Evolutionary conservation across 2,888 invertebrate species (phyloP).

Genomic region (Perizoma affinitatum): DNA sequence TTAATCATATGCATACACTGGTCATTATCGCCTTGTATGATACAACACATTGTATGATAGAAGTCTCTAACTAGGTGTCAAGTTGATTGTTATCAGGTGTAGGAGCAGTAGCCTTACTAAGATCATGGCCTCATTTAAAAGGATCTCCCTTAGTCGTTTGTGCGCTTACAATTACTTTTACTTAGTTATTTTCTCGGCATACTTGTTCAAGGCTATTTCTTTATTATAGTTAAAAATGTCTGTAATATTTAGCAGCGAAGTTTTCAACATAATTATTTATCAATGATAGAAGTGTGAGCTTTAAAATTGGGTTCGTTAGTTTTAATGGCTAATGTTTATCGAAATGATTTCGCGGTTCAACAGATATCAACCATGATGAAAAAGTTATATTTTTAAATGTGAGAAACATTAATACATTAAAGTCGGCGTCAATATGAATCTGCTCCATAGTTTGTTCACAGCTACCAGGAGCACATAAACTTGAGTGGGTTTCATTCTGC

Average conservation of each 20-base stretch:
- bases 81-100: constrained; percentile 1
- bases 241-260: not conserved
- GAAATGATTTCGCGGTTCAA: too few relatives aligned
- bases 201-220: not conserved
- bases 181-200: not conserved
- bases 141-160: not conserved
- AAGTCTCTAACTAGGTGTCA: not conserved
- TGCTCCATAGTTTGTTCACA: constrained; percentile 29
- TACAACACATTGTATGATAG: constrained; percentile 6
- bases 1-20: constrained; percentile 2
- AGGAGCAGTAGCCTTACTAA: not conserved
- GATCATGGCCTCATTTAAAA: not conserved
- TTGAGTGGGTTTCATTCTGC: constrained; percentile 60
- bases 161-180: not conserved
- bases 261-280: not conserved
- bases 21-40: constrained; percentile 5
- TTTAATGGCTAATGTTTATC: not conserved
- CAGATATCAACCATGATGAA: too few relatives aligned
- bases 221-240: not conserved
- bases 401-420: not conserved
- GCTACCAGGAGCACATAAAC: constrained; percentile 71
- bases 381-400: not conserved
- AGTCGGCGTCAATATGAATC: constrained; percentile 2
- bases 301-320: not conserved
- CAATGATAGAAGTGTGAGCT: not conserved